These are phyloP conservation scores for Bambusicola thoracicus DNA, from an alignment of 2,113 vertebrate genomes.

Conservation along the genomic window DNA sequence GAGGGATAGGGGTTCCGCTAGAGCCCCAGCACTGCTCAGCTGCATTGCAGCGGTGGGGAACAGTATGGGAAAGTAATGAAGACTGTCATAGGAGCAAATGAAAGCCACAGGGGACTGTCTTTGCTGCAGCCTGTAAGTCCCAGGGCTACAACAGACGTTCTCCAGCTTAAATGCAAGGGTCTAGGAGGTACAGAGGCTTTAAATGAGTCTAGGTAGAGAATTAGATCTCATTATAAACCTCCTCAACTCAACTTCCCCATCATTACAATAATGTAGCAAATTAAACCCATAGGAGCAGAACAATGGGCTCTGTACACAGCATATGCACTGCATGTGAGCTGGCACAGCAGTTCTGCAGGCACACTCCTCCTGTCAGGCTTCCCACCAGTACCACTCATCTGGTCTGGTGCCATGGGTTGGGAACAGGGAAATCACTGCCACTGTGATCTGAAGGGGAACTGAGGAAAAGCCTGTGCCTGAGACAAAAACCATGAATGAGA, in stretches of 20 bases:
- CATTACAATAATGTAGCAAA: not conserved
- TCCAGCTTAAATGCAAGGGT: not conserved
- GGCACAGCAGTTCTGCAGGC: not conserved
- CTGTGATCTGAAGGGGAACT: not conserved
- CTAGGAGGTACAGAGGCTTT: not conserved
- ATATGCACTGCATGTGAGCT: rapidly evolving
- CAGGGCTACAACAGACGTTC: not conserved
- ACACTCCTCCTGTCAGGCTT: not conserved
- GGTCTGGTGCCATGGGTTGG: not conserved
- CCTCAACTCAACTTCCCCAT: not conserved
- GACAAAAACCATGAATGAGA: not conserved
- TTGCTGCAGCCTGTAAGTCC: not conserved
- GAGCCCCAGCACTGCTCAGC: not conserved
- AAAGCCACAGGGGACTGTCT: not conserved
- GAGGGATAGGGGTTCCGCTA: not conserved
- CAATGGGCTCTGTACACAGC: not conserved
- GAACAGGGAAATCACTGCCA: not conserved
- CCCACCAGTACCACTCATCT: rapidly evolving
- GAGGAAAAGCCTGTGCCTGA: not conserved
- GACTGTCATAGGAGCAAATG: not conserved
- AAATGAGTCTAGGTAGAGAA: not conserved
- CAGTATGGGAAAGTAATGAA: not conserved
- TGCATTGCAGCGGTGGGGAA: not conserved
- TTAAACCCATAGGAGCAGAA: not conserved
- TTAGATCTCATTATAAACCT: not conserved